Conservation (phyloP, 1,140 invertebrate species). For the Brachionus manjavacas region DNA sequence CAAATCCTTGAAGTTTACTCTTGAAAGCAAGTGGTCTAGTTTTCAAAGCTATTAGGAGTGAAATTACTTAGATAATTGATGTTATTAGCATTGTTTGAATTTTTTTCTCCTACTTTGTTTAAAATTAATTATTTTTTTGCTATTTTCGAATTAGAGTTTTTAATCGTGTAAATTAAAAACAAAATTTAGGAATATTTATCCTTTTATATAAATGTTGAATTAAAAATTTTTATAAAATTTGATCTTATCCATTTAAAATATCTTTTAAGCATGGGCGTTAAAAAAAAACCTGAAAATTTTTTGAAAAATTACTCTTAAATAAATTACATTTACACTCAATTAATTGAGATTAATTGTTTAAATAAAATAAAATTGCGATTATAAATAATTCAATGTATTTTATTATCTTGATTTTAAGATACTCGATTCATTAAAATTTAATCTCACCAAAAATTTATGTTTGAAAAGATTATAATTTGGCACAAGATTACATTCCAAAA, state of each 20-base stretch:
- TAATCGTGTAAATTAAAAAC: too few relatives aligned
- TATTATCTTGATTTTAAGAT: neutral
- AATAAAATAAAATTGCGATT: neutral
- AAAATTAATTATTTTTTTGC: too few relatives aligned
- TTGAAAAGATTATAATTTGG: neutral
- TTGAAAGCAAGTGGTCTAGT: too few relatives aligned
- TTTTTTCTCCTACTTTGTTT: too few relatives aligned
- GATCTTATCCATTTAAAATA: neutral
- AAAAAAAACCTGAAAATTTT: neutral
- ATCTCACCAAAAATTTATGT: neutral
- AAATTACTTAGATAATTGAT: too few relatives aligned
- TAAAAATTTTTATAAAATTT: neutral
- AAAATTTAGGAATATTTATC: too few relatives aligned
- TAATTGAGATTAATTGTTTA: neutral
- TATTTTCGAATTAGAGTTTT: too few relatives aligned
- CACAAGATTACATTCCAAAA: neutral
- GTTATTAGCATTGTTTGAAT: too few relatives aligned
- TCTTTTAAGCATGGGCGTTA: too few relatives aligned
- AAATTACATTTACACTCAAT: neutral
- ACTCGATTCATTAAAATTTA: neutral
- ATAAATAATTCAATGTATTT: neutral
- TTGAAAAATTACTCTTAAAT: neutral
- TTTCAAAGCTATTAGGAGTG: too few relatives aligned
- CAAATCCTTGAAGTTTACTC: too few relatives aligned
- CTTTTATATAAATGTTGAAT: neutral